Evolutionary conservation across 2,888 invertebrate genomes (phyloP).

Genomic region (Cephus sareptanus): DNA sequence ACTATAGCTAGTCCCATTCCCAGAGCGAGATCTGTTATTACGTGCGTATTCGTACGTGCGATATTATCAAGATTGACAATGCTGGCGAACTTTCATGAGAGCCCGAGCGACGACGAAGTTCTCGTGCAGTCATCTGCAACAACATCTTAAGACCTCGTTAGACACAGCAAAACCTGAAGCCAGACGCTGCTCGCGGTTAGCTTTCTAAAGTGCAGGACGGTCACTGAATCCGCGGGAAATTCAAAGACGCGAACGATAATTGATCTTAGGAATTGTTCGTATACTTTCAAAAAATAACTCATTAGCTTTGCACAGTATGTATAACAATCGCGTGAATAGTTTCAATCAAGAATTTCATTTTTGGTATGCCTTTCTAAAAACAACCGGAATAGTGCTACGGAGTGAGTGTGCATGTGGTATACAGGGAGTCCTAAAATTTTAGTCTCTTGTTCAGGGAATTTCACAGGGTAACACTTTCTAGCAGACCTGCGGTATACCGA

Average conservation of each 20-base stretch:
- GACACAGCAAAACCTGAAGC: not conserved
- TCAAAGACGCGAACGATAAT: not conserved
- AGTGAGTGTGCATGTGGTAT: not conserved
- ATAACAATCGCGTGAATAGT: not conserved
- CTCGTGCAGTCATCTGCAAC: not conserved
- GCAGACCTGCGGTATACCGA: not conserved
- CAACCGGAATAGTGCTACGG: not conserved
- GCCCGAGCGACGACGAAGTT: conserved; percentile 10
- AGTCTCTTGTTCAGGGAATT: not conserved
- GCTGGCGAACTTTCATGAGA: conserved; percentile 35
- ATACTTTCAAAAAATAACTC: not conserved
- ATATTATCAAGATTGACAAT: conserved; percentile 43
- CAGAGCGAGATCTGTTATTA: conserved; percentile 39
- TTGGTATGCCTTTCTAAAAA: not conserved
- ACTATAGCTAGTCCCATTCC: conserved; percentile 43
- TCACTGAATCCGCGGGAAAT: not conserved
- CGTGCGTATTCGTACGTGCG: conserved; percentile 23
- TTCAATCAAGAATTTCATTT: not conserved
- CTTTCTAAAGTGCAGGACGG: not conserved
- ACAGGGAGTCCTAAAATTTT: not conserved
- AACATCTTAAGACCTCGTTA: not conserved
- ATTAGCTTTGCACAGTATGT: not conserved
- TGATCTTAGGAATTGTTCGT: not conserved
- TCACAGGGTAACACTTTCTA: not conserved
- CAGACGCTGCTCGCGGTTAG: not conserved